These are phyloP conservation scores for Venustoraphidia nigricollis DNA, from an alignment of 2,888 invertebrate species.

Conservation along the genomic window DNA sequence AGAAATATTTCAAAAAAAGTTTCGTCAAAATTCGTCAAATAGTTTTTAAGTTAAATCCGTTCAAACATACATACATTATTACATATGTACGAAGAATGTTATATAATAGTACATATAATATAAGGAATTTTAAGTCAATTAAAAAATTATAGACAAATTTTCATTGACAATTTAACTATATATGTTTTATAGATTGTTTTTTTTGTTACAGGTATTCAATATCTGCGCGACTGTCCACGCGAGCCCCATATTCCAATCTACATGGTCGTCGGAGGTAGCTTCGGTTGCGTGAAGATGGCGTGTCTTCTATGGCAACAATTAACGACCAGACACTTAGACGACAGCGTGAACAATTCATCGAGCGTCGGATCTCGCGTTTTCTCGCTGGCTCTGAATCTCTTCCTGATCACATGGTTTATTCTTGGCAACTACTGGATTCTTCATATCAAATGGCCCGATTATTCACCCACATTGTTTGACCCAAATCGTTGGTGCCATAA, in stretches of 20 bases:
- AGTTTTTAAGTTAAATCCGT: no score
- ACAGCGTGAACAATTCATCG: constrained; percentile 23
- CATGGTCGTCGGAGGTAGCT: constrained; percentile 69
- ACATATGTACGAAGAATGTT: no score
- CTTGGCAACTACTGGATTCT: constrained; percentile 69
- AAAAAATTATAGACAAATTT: no score
- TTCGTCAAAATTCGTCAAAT: no score
- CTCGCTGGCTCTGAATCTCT: constrained; percentile 47
- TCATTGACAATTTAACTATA: no score
- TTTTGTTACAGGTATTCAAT: constrained; percentile 53
- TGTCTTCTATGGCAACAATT: constrained; percentile 52
- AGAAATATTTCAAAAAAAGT: no score
- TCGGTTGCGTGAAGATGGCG: constrained; percentile 54
- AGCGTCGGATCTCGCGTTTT: constrained; percentile 43
- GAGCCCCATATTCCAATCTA: constrained; percentile 66
- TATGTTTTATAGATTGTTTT: neutral
- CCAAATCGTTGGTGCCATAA: constrained; percentile 69
- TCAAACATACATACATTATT: no score
- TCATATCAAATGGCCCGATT: constrained; percentile 62
- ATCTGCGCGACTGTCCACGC: constrained; percentile 61
- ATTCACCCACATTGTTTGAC: constrained; percentile 51
- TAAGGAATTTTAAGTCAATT: no score
- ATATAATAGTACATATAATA: no score
- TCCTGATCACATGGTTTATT: constrained; percentile 60
- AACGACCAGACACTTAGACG: constrained; percentile 34